Evolutionary conservation across 2,113 vertebrate genomes (phyloP), one percentile per base, ranked within the genome.

Genomic region (Illadopsis cleaveri): DNA sequence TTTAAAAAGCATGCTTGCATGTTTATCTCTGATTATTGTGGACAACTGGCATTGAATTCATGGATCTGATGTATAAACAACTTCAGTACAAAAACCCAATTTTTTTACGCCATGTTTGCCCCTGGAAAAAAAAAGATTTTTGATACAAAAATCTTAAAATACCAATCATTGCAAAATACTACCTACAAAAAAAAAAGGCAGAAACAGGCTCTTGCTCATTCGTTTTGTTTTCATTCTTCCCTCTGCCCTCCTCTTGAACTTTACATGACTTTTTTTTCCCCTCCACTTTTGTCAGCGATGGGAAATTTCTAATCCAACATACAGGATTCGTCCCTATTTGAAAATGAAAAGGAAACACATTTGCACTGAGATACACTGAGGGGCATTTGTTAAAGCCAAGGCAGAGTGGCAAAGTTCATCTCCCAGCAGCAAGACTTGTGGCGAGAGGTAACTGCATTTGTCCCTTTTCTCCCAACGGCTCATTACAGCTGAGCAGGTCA

Each of bases 331-430:
- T 96, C 94, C 96, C 92, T 83, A 96, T 97, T 97, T 97, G 96
- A 97, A 96, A 97, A 97, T 96, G 96, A 97, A 97, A 97, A 97
- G 96, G 93, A 96, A 97, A 86, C 94, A 69, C 95, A 97, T 96
- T 97, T 96, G 95, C 92, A 93, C 90, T 65, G 79, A 92, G 90
- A 94, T 96, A 83, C 96, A 89, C 82, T 94, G 88, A 96, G 48
- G 60, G 94, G 69, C 94, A 94, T 96, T 96, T 97, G 94, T 97
- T 96, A 96, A 81, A 95, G 96, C 53, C 82, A 90, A 82, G 86
- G 92, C 92, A 95, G 93, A 96, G 94, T 96, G 94, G 69, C 95
- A 96, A 97, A 97, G 96, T 97, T 97, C 96, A 97, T 90, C 72
- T 96, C 94, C 77, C 95, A 95, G 93, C 95, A 95, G 93, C 90